These are phyloP conservation scores for Pardosa pseudoannulata DNA, from an alignment of 2,888 invertebrate species.

Conservation along the genomic window DNA sequence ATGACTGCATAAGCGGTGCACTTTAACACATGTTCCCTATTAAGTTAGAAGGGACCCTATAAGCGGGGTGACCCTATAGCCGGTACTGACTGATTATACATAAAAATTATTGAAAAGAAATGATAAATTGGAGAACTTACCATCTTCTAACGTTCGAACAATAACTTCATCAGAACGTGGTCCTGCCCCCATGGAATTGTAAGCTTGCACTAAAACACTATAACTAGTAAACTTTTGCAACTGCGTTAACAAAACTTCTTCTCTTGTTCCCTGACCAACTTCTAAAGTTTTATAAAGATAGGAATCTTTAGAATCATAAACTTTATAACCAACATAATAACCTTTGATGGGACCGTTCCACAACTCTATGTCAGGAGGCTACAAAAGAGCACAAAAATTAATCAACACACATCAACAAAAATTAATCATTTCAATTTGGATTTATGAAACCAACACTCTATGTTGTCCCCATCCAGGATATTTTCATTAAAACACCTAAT, in stretches of 20 bases:
- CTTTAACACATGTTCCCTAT: too few relatives aligned
- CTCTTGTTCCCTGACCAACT: slow-evolving; percentile 64
- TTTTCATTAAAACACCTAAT: too few relatives aligned
- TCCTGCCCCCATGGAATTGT: slow-evolving; percentile 77
- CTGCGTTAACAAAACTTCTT: slow-evolving; percentile 75
- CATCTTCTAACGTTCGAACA: slow-evolving; percentile 77
- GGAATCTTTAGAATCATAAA: slow-evolving; percentile 77
- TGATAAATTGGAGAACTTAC: too few relatives aligned
- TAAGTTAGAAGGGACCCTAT: too few relatives aligned
- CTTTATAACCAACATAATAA: slow-evolving; percentile 75
- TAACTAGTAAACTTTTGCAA: slow-evolving; percentile 78
- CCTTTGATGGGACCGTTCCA: slow-evolving; percentile 75
- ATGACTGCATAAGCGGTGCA: too few relatives aligned
- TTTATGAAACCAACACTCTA: too few relatives aligned
- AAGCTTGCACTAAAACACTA: slow-evolving; percentile 77
- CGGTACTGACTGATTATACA: too few relatives aligned
- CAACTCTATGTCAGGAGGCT: slow-evolving; percentile 82
- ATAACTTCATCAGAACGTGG: slow-evolving; percentile 77
- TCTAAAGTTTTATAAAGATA: slow-evolving; percentile 77
- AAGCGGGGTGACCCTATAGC: too few relatives aligned
- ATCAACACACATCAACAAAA: too few relatives aligned
- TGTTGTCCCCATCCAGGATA: too few relatives aligned
- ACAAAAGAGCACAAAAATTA: background rate
- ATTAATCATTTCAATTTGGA: background rate
- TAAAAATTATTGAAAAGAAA: too few relatives aligned